Conservation (phyloP, 1,140 invertebrate species). For the Drosophila rhopaloa region DNA sequence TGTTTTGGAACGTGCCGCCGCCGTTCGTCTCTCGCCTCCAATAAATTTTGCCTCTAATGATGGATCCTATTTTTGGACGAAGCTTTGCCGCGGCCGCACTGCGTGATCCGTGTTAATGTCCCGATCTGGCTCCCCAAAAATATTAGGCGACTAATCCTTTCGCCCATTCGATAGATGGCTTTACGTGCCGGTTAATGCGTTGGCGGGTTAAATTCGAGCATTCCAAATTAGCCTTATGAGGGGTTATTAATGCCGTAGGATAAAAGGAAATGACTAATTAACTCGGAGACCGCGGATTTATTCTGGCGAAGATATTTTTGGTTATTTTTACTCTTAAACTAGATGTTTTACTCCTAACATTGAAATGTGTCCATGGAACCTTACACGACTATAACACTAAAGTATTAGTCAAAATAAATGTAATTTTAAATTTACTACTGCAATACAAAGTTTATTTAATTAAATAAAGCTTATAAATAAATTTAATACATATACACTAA, state of each 20-base stretch:
- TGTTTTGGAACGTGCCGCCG: conserved; percentile 79
- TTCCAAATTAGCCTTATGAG: conserved; percentile 23
- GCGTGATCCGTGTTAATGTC: conserved; percentile 62
- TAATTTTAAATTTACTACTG: no score
- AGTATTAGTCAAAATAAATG: neutral
- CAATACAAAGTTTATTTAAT: no score
- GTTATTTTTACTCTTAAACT: conserved; percentile 9
- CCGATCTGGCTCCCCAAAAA: conserved; percentile 26
- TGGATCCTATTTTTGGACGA: conserved; percentile 46
- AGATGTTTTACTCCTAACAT: conserved; percentile 6
- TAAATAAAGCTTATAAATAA: no score
- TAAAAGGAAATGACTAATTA: conserved; percentile 38
- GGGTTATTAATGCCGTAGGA: conserved; percentile 11
- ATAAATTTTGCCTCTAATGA: conserved; percentile 73
- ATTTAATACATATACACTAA: no score
- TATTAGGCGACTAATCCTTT: conserved; percentile 59
- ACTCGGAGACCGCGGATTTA: conserved; percentile 13
- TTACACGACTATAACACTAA: neutral
- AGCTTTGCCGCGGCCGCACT: conserved; percentile 44
- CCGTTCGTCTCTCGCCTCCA: conserved; percentile 26
- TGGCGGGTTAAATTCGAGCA: conserved; percentile 21
- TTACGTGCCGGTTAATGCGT: conserved; percentile 20
- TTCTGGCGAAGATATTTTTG: neutral
- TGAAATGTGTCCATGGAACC: neutral
- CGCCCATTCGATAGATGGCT: conserved; percentile 1